Evolutionary conservation across 2,797 vertebrate species (phyloP).

Genomic region (Scyliorhinus canicula): DNA sequence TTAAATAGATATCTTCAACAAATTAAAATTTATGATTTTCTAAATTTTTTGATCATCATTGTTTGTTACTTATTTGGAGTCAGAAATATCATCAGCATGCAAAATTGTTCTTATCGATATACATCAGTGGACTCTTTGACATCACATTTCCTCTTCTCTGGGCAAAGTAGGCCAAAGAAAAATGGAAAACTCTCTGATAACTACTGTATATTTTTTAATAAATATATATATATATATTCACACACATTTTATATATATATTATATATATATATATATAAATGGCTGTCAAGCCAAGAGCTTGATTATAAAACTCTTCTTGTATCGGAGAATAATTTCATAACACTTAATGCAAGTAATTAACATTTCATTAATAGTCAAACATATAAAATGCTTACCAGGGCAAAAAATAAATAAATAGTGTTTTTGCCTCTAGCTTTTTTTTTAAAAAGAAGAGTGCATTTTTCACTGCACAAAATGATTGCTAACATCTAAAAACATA

Average conservation of each 20-base stretch:
- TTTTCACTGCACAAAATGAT: slow-evolving; percentile 37
- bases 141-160: background rate
- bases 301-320: background rate
- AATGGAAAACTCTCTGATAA: background rate
- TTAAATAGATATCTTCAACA: background rate
- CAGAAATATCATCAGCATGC: background rate
- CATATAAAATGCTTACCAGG: slow-evolving; percentile 54
- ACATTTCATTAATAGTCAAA: slow-evolving; percentile 45
- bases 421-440: slow-evolving; percentile 40
- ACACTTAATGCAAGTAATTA: slow-evolving; percentile 42
- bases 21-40: background rate
- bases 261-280: background rate
- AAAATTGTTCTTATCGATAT: background rate
- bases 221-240: background rate
- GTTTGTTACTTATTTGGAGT: background rate
- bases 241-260: too few species aligned
- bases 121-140: background rate
- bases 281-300: background rate
- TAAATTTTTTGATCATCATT: background rate
- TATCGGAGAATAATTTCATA: background rate
- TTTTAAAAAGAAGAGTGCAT: slow-evolving; percentile 39
- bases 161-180: background rate
- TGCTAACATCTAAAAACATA: slow-evolving; percentile 46
- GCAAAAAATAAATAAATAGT: slow-evolving; percentile 31
- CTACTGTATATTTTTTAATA: background rate